Conservation (phyloP, 2,888 invertebrate genomes). For the Allolobophora icterica region DNA sequence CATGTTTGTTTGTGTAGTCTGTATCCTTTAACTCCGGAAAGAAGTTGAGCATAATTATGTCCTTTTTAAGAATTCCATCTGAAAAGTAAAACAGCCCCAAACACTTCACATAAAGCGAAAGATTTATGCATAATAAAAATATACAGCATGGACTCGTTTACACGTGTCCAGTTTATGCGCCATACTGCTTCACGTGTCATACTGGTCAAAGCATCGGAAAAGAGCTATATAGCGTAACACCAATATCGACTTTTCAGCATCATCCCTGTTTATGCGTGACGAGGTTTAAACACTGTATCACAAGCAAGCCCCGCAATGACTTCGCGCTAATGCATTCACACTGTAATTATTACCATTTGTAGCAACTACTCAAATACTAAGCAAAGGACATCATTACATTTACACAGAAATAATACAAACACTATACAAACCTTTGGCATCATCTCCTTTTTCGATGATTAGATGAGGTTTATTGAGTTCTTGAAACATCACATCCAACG, state of each 20-base stretch:
- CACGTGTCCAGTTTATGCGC: too few relatives aligned
- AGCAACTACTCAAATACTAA: not conserved
- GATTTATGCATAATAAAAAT: not conserved
- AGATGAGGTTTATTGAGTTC: conserved; percentile 32
- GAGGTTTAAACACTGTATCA: too few relatives aligned
- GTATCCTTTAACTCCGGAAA: conserved; percentile 35
- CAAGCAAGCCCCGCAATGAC: too few relatives aligned
- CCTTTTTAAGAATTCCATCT: conserved; percentile 38
- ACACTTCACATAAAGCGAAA: not conserved
- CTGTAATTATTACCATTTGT: too few relatives aligned
- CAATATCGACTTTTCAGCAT: too few relatives aligned
- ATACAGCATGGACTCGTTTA: too few relatives aligned
- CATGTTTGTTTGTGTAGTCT: conserved; percentile 35
- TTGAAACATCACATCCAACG: conserved; percentile 24
- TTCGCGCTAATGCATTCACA: too few relatives aligned
- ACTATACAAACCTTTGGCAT: not conserved
- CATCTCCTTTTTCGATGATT: conserved; percentile 36
- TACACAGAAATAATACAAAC: not conserved
- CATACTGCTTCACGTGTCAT: too few relatives aligned
- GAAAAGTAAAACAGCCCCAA: not conserved
- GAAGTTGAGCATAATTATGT: conserved; percentile 42
- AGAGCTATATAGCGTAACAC: too few relatives aligned
- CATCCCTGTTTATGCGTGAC: too few relatives aligned
- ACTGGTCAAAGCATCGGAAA: too few relatives aligned
- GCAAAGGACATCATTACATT: not conserved